Evolutionary conservation across 2,797 vertebrate species (phyloP).

Genomic region (Fringilla coelebs): DNA sequence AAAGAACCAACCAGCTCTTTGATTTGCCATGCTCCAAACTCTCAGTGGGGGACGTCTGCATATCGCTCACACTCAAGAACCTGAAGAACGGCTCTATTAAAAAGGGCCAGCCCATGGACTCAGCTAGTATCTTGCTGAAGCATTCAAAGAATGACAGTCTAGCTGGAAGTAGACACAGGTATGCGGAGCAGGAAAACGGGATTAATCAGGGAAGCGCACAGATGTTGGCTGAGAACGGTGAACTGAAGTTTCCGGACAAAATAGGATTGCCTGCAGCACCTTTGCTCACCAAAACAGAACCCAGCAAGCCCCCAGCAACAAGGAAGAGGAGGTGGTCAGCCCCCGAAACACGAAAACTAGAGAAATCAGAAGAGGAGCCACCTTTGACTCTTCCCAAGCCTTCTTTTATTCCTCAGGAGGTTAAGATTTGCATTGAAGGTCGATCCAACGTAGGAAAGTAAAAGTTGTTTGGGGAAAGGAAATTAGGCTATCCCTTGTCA

Average conservation of each 20-base stretch:
- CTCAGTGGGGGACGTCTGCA: constrained; percentile 97
- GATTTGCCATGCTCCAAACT: constrained; percentile 97
- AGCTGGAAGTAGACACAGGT: constrained; percentile 80
- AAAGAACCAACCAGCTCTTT: constrained; percentile 94
- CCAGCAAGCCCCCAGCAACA: constrained; percentile 76
- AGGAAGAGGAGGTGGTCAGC: constrained; percentile 98
- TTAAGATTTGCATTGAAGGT: constrained; percentile 99
- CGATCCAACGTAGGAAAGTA: constrained; percentile 97
- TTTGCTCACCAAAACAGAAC: constrained; percentile 80
- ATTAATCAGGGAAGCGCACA: constrained; percentile 82
- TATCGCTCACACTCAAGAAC: constrained; percentile 98
- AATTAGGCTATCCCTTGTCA: constrained; percentile 79
- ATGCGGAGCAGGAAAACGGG: constrained; percentile 90
- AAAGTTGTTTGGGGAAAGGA: constrained; percentile 77
- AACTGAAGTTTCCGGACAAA: constrained; percentile 84
- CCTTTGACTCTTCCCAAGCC: constrained; percentile 94
- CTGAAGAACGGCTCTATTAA: constrained; percentile 95
- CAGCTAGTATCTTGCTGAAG: constrained; percentile 84
- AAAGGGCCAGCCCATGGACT: constrained; percentile 87
- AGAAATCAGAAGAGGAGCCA: constrained; percentile 91
- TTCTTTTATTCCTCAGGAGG: constrained; percentile 96
- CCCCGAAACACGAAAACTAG: constrained; percentile 93
- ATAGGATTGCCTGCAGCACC: constrained; percentile 78
- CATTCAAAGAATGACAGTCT: constrained; percentile 81
- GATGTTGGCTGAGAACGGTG: constrained; percentile 87